phyloP scores from a whole-genome alignment of 92 coral and sea anemone species.

The Palythoa heliodiscus region DNA sequence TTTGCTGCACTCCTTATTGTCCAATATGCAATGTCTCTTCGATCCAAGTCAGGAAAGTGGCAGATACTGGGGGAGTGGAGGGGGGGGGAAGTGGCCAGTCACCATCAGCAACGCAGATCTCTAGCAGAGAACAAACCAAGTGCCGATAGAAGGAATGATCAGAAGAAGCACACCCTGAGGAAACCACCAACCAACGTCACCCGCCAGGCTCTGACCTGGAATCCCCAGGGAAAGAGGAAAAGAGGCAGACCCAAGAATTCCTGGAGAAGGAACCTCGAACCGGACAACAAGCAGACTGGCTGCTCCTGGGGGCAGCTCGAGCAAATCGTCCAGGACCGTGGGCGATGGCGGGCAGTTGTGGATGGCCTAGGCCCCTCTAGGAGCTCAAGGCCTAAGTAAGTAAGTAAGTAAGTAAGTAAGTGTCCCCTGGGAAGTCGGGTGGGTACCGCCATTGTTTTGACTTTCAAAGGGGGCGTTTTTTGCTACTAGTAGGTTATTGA shows the following conservation, averaged over 20 bases:
- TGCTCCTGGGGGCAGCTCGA: constrained; percentile 24
- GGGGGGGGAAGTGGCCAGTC: neutral
- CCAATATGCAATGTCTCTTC: neutral
- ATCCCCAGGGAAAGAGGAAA: too few relatives aligned
- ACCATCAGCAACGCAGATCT: too few relatives aligned
- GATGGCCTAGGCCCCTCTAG: constrained; percentile 29
- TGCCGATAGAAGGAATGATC: neutral
- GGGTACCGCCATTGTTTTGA: too few relatives aligned
- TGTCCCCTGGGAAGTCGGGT: too few relatives aligned
- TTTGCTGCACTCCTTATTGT: neutral
- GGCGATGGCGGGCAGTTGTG: neutral
- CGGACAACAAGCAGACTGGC: constrained; percentile 28
- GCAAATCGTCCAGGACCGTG: neutral
- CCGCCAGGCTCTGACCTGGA: too few relatives aligned
- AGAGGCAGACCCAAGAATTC: neutral
- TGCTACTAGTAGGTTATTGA: too few relatives aligned
- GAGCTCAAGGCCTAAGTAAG: neutral
- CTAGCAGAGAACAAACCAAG: too few relatives aligned
- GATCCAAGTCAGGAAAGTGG: neutral
- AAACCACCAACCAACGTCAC: neutral
- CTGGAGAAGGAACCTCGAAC: neutral
- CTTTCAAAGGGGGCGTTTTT: too few relatives aligned
- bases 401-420: too few relatives aligned
- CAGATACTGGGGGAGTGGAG: neutral
- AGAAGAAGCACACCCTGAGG: constrained; percentile 9